A percentile compares a stretch with the other conserved stretches of the same genome.
Conservation (phyloP, 2,888 invertebrate species). For the Ichneumoninae sp. region DNA sequence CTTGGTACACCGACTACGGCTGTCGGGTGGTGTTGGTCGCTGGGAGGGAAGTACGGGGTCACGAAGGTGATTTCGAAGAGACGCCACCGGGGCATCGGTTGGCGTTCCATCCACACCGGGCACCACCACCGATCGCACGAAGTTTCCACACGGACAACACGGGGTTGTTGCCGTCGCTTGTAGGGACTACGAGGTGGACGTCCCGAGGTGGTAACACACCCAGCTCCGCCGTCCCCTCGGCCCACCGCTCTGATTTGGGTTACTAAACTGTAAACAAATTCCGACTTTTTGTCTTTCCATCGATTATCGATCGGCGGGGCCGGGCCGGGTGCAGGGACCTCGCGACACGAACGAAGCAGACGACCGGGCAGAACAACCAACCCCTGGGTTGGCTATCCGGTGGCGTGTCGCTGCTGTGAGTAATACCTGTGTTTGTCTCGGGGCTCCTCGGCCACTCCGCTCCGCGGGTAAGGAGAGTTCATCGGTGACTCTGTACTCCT, state of each 20-base stretch:
- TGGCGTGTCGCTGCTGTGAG: constrained; percentile 71
- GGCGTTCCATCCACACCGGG: constrained; percentile 27
- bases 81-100: constrained; percentile 35
- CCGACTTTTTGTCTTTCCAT: constrained; percentile 78
- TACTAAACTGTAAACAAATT: constrained; percentile 83
- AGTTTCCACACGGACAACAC: constrained; percentile 18
- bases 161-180: constrained; percentile 44
- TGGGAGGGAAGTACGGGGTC: constrained; percentile 39
- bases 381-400: constrained; percentile 34
- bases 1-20: background rate
- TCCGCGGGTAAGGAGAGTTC: constrained; percentile 25
- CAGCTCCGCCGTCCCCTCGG: constrained; percentile 14
- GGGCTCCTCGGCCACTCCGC: constrained; percentile 23
- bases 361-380: constrained; percentile 5
- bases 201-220: constrained; percentile 30
- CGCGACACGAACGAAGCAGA: constrained; percentile 66
- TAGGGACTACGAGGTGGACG: constrained; percentile 46
- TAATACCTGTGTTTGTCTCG: constrained; percentile 66
- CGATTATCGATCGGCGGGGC: constrained; percentile 80
- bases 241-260: constrained; percentile 79
- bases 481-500: constrained; percentile 18
- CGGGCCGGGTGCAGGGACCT: constrained; percentile 79
- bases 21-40: constrained; percentile 5
- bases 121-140: constrained; percentile 10
- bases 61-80: constrained; percentile 47